Base-by-base conservation (phyloP, 2,113 vertebrate species). In the Columbina picui region DNA sequence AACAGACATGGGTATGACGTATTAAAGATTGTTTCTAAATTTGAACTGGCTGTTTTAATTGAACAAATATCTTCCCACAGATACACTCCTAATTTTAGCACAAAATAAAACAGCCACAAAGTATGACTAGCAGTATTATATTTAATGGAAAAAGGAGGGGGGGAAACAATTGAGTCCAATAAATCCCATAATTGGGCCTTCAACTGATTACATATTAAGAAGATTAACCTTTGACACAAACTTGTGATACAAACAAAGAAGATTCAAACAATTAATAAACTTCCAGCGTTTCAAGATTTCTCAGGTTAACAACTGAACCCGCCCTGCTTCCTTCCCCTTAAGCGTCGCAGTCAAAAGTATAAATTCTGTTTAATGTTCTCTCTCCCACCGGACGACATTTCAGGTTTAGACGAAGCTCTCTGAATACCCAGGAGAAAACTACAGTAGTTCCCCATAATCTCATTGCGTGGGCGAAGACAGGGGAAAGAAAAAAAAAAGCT, bases 201-300 rank as follows among this genome's bases (percentile, higher is more conserved):
- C 80, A 87, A 84, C 94, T 94, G 90, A 95, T 89, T 95, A 92
- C 85, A 87, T 69, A 93, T 93, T 94, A 96, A 95, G 88, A 88
- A 95, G 93, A 86, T 94, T 94, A 96, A 84, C 74, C 90, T 94
- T 83, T 95, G 86, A 97, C 93, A 95, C 70, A 88, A 95, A 94
- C 93, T 94, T 93, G 90, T 52, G 89, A 96, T 93, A 79, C 82
- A 97, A 89, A 89, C 75, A 84, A 95, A 76, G 87, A 89, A 18
- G 81, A 81, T 36, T 77, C 80, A 32, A 84, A 93, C 69, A 91
- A 91, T 91, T 89, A 93, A 93, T 87, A 94, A 96, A 96, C 73
- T 95, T 89, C 15, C 63, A 87, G 39, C 7, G 80, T 56, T 79
- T 92, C 49, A 64, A 45, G 82, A 68, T 82, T 87, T 89, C 89